Conservation (phyloP, 2,888 invertebrate species). For the Spatulosminthurus flaviceps region DNA sequence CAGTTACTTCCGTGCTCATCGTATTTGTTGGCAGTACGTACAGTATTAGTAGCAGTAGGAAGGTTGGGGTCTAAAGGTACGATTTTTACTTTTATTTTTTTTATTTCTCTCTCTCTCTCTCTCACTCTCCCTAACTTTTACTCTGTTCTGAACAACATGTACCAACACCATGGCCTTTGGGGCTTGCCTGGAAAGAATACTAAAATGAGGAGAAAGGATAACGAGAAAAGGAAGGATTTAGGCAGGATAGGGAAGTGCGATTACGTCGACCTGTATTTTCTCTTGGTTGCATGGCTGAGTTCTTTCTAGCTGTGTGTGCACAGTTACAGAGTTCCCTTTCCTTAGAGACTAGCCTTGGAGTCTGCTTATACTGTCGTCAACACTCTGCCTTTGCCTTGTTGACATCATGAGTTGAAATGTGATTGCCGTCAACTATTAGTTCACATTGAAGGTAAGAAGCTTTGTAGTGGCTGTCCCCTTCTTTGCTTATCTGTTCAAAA, state of each 20-base stretch:
- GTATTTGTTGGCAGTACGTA: too few species aligned
- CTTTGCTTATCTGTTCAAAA: too few species aligned
- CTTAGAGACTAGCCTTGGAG: background rate
- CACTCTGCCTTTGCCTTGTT: background rate
- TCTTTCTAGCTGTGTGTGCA: background rate
- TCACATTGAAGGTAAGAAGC: background rate
- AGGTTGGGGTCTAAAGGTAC: too few species aligned
- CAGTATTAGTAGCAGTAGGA: too few species aligned
- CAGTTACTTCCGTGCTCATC: background rate
- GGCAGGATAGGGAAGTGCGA: background rate
- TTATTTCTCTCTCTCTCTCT: too few species aligned
- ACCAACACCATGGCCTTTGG: background rate
- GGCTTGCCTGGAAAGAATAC: background rate
- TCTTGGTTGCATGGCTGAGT: background rate
- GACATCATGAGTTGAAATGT: background rate
- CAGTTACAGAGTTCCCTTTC: background rate
- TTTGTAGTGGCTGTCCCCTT: too few species aligned
- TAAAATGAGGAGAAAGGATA: background rate
- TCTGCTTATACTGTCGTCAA: background rate
- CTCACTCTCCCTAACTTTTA: background rate
- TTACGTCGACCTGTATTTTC: slow-evolving; percentile 13
- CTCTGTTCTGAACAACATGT: background rate
- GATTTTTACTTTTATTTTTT: too few species aligned
- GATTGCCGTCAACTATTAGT: background rate
- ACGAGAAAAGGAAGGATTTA: slow-evolving; percentile 14